A percentile compares a stretch with the other conserved stretches of the same genome.
Evolutionary conservation across 2,113 vertebrate genomes (phyloP).

Genomic region (Melanerpes formicivorus): DNA sequence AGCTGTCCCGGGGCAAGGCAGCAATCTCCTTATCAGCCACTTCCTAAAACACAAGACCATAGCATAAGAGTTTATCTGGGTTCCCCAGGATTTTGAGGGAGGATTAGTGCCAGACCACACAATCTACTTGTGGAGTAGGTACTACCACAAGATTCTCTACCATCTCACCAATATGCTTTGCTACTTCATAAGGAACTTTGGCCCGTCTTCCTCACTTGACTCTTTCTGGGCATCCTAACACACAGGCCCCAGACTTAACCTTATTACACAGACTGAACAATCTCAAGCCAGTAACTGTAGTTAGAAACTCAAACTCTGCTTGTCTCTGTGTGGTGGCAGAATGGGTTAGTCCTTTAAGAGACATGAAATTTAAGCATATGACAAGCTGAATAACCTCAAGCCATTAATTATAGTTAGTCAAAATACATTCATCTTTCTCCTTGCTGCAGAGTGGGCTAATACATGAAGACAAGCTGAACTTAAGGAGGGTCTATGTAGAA

Average conservation of each 20-base stretch:
- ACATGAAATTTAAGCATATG: background rate
- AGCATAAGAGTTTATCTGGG: background rate
- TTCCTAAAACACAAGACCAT: slow-evolving; percentile 77
- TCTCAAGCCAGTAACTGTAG: background rate
- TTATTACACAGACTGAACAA: background rate
- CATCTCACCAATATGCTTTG: background rate
- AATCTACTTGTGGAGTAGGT: background rate
- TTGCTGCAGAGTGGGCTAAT: background rate
- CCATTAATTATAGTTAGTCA: background rate
- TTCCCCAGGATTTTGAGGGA: background rate
- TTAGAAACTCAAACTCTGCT: background rate
- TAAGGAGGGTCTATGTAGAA: background rate
- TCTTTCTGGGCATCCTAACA: background rate
- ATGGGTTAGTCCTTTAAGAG: background rate
- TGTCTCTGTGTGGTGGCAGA: background rate
- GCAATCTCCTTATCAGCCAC: slow-evolving; percentile 90
- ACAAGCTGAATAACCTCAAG: background rate
- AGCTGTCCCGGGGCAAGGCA: slow-evolving; percentile 90
- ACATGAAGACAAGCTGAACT: background rate
- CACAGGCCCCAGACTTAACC: background rate
- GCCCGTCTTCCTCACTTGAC: background rate
- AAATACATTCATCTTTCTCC: background rate
- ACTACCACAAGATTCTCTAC: background rate
- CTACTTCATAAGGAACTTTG: rapidly evolving
- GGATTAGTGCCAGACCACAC: background rate